Percentiles rank a stretch among this genome's conserved stretches.
Conservation (phyloP, 1,140 invertebrate species). For the Agraylea sexmaculata region DNA sequence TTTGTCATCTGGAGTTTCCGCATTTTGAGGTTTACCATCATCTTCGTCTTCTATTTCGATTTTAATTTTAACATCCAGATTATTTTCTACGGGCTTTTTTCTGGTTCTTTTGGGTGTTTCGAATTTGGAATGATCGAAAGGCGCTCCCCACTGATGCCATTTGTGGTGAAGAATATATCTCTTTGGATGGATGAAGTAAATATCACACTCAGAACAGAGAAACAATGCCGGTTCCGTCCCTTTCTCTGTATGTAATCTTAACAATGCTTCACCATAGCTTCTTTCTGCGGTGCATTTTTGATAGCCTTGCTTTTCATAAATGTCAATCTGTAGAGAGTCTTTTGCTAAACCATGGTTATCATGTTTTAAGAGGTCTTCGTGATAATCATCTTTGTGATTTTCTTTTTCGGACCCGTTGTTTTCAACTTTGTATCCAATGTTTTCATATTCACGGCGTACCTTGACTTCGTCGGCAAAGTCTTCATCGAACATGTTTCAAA, state of each 20-base stretch:
- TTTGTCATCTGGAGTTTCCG: constrained; percentile 22
- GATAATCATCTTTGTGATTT: no score
- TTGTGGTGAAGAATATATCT: constrained; percentile 32
- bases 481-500: no score
- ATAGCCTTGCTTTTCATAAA: not conserved
- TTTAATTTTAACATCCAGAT: constrained; percentile 24
- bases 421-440: constrained; percentile 8
- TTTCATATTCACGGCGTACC: constrained; percentile 12
- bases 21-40: constrained; percentile 10
- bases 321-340: not conserved
- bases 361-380: constrained; percentile 9
- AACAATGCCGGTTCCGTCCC: constrained; percentile 10
- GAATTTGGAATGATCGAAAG: constrained; percentile 24
- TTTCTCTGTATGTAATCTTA: not conserved
- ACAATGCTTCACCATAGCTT: constrained; percentile 9
- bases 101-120: constrained; percentile 24
- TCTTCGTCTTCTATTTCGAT: constrained; percentile 19
- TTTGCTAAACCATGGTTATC: constrained; percentile 6
- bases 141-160: constrained; percentile 33
- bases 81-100: constrained; percentile 24
- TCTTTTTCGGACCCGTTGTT: constrained; percentile 4
- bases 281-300: constrained; percentile 1
- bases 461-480: constrained; percentile 5
- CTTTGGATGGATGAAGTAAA: constrained; percentile 30
- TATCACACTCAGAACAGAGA: constrained; percentile 29